These are phyloP conservation scores for Thalassoma bifasciatum DNA, from an alignment of 2,113 vertebrate species.

Conservation along the genomic window DNA sequence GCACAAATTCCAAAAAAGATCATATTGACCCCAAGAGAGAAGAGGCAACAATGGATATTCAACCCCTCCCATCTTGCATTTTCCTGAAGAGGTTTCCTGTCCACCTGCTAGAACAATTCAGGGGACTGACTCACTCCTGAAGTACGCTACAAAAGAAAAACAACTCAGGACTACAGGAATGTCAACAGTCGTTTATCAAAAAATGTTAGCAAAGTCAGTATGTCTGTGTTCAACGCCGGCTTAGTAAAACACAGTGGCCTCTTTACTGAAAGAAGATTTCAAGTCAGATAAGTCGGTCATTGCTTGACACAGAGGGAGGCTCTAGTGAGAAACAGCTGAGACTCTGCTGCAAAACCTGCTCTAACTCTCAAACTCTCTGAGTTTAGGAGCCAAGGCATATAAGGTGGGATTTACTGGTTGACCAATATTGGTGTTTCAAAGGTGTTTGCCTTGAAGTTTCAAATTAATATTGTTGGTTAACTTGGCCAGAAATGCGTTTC, in stretches of 20 bases:
- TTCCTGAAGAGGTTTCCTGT: slow-evolving; percentile 84
- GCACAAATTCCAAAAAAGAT: slow-evolving; percentile 18
- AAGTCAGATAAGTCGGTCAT: slow-evolving; percentile 5
- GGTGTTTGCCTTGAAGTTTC: too few species aligned
- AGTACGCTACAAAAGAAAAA: slow-evolving; percentile 63
- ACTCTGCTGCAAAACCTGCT: not conserved
- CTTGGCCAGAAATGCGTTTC: too few species aligned
- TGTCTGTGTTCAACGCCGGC: slow-evolving; percentile 3
- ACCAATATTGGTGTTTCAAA: too few species aligned
- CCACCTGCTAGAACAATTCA: slow-evolving; percentile 82
- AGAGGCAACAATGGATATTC: slow-evolving; percentile 57
- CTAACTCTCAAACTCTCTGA: not conserved
- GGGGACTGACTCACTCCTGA: slow-evolving; percentile 66
- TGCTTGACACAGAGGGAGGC: not conserved
- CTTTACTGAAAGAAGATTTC: slow-evolving; percentile 19
- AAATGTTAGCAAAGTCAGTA: slow-evolving; percentile 18
- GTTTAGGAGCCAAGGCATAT: not conserved
- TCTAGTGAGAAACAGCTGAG: not conserved
- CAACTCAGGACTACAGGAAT: slow-evolving; percentile 58
- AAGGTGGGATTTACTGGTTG: not conserved
- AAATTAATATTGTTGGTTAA: too few species aligned
- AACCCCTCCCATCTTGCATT: slow-evolving; percentile 64
- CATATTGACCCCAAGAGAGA: slow-evolving; percentile 33
- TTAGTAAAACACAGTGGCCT: slow-evolving; percentile 25
- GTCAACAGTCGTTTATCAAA: slow-evolving; percentile 69